Percentiles rank a stretch among this genome's conserved stretches.
These are phyloP conservation scores for Nezara viridula DNA, from an alignment of 2,888 invertebrate genomes.

Conservation along the genomic window DNA sequence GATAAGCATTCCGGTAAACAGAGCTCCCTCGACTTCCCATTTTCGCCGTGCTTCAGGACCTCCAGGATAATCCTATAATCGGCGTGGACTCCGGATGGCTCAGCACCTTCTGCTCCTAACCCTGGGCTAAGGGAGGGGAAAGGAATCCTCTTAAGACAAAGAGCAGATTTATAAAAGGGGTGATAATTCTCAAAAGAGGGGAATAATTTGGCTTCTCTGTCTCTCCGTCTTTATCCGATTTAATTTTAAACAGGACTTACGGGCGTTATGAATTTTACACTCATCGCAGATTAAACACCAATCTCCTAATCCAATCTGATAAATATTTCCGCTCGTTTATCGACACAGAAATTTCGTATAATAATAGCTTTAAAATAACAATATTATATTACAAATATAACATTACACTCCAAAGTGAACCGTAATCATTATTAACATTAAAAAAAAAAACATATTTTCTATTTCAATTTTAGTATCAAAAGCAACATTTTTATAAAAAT, in stretches of 20 bases:
- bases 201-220: conserved; percentile 49
- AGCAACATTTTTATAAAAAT: no score
- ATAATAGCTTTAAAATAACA: background rate
- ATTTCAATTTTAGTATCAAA: no score
- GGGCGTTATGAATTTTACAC: background rate
- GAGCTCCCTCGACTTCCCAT: background rate
- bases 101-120: background rate
- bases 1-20: background rate
- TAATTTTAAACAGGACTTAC: background rate
- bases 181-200: conserved; percentile 57
- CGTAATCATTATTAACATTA: no score
- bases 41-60: background rate
- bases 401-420: no score
- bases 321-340: background rate
- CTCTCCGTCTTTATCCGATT: background rate
- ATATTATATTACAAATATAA: no score
- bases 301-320: background rate
- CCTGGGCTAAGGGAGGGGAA: background rate
- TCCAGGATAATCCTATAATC: conserved; percentile 17
- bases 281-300: background rate
- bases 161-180: conserved; percentile 54
- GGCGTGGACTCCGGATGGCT: conserved; percentile 24
- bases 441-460: no score
- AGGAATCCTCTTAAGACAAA: conserved; percentile 52
- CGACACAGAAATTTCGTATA: background rate